Evolutionary conservation across 2,797 vertebrate species (phyloP), one percentile per base, ranked within the genome.

Genomic region (Karalla daura): DNA sequence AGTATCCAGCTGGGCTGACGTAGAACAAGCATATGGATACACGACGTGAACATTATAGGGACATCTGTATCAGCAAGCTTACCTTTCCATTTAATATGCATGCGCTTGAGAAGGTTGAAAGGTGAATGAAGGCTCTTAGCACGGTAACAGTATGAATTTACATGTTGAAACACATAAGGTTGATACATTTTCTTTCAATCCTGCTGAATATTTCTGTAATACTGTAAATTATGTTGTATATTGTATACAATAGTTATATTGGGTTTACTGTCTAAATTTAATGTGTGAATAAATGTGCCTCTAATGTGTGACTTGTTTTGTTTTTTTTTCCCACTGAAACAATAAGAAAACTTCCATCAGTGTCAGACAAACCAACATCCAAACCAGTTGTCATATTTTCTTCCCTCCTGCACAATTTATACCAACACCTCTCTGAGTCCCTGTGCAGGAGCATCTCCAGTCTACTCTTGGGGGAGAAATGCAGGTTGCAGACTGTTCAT

Each of bases 401-500:
- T 56, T 67, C 39, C 44, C 60, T 67, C 39, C 35, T 35, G 23
- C 70, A 67, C 30, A 70, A 43, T 45, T 53, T 49, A 44, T 70
- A 36, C 40, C 51, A 80, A 59, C 63, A 28, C 53, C 73, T 85
- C 76, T 69, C 72, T 62, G 62, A 51, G 49, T 76, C 77, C 62
- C 72, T 72, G 13, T 76, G 70, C 69, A 79, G 55, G 66, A 70
- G 55, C 50, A 66, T 80, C 63, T 74, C 47, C 35, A 60, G 8
- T 76, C 40, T 66, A 51, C 62, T 77, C 80, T 60, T 56, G 67
- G 39, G 76, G 13, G 5, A 1, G 27, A 53, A 63, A 60, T 62
- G 33, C 60, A 69, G 71, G 76, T 70, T 88, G 60, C 53, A 67
- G 60, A 62, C 50, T 71, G 54, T 54, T 77, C 71, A 78, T 74